These are phyloP conservation scores for Hemicrepidius hirtus DNA, from an alignment of 2,888 invertebrate genomes.

Conservation along the genomic window DNA sequence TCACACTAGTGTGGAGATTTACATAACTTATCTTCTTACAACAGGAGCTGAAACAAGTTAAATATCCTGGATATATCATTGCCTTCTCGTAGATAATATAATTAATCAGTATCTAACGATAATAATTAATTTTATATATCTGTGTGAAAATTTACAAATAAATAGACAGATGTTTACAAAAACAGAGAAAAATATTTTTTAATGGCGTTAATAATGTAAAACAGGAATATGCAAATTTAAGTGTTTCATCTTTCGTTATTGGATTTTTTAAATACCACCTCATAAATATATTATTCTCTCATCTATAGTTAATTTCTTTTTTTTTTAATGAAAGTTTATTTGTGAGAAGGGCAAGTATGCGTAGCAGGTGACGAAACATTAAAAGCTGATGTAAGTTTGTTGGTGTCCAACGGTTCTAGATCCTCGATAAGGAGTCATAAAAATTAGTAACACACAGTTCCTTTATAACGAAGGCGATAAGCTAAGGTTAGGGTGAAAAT, in stretches of 20 bases:
- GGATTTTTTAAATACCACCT: constrained; percentile 17
- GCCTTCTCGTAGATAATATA: constrained; percentile 10
- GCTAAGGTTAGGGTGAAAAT: constrained; percentile 40
- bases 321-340: constrained; percentile 46
- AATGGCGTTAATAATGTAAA: constrained; percentile 11
- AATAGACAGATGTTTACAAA: constrained; percentile 23
- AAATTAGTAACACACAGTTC: constrained; percentile 56
- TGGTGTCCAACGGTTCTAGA: constrained; percentile 52
- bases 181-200: constrained; percentile 16
- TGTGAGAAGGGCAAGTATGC: constrained; percentile 47
- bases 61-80: constrained; percentile 54
- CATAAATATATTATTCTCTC: constrained; percentile 27
- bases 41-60: constrained; percentile 45
- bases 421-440: constrained; percentile 56
- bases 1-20: constrained; percentile 49
- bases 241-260: constrained; percentile 24
- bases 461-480: constrained; percentile 50
- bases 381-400: constrained; percentile 53
- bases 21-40: constrained; percentile 56
- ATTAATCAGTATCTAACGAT: constrained; percentile 14
- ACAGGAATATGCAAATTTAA: constrained; percentile 27
- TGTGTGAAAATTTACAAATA: constrained; percentile 24
- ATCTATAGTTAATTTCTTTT: constrained; percentile 23
- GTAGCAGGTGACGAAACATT: constrained; percentile 54
- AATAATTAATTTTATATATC: constrained; percentile 25